Evolutionary conservation across 2,113 vertebrate species (phyloP).

Genomic region (Mustelus asterias): DNA sequence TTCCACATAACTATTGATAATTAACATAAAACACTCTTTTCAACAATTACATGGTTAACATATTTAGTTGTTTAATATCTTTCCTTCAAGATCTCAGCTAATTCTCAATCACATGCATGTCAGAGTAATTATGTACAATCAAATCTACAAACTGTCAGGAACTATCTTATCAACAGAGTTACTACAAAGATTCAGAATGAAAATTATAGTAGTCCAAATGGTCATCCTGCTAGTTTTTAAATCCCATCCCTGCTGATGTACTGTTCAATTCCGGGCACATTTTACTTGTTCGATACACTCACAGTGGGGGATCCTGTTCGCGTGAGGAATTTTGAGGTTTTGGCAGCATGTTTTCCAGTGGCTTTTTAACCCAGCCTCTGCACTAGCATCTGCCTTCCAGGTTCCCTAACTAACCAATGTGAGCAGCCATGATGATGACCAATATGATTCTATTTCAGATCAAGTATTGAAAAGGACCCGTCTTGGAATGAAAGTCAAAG

Average conservation of each 20-base stretch:
- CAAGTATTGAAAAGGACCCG: no score
- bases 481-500: no score
- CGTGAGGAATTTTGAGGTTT: no score
- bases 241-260: neutral
- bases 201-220: neutral
- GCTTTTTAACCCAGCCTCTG: no score
- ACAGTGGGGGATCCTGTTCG: no score
- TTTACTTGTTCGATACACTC: no score
- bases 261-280: neutral
- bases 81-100: neutral
- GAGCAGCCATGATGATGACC: no score
- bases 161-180: neutral
- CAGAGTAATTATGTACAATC: constrained; percentile 6
- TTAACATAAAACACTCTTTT: neutral
- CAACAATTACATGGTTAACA: neutral
- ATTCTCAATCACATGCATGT: neutral
- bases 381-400: no score
- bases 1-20: neutral
- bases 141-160: neutral
- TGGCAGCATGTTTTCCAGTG: no score
- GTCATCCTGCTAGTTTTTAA: neutral
- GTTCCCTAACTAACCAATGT: no score
- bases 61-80: neutral
- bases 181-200: neutral
- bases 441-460: no score